Evolutionary conservation across 2,797 vertebrate genomes (phyloP), one percentile per base, ranked within the genome.

Genomic region (Danio albolineatus): DNA sequence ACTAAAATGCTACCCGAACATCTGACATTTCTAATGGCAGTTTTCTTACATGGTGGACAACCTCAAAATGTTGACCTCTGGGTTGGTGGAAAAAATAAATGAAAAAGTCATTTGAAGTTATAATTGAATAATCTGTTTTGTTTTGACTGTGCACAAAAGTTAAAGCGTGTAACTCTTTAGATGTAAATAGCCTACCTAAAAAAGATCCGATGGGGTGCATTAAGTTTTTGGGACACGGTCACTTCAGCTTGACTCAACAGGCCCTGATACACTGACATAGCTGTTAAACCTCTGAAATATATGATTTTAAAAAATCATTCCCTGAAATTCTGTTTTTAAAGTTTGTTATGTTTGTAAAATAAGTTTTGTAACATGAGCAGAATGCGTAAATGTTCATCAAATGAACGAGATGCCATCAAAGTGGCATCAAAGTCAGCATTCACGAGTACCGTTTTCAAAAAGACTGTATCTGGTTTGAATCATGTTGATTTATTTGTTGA

Each of bases 181-280:
- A 44, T 65, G 6, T 14, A 67, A 17, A 48, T 38, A 6, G 57
- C 57, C 12, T 59, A 2, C n/a, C n/a, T n/a, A 39, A 76, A 62
- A 28, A 51, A 38, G 3, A 56, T 0, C 5, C 17, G 13, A n/a
- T 28, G 13, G n/a, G 9, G 17, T 17, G 6, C 6, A 1, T 53
- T 14, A 44, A 36, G 13, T 76, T 66, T 44, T 28, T 28, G 62
- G 48, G 51, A 12, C 16, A 48, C 39, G 53, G 41, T 77, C 21
- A 77, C 12, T 28, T 17, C 28, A 49, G 5, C 9, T 36, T n/a
- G 51, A 46, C 6, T 57, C 53, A 48, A 57, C 64, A 67, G 75
- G 75, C 62, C 75, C 56, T 8, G 7, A 9, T n/a, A 28, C 38
- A 16, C 60, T 10, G 48, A 44, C 44, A 65, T 6, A 0, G 14